Percentiles rank a stretch among this genome's conserved stretches.
Evolutionary conservation across 1,140 invertebrate genomes (phyloP).

Genomic region (Drosophila prosaltans): DNA sequence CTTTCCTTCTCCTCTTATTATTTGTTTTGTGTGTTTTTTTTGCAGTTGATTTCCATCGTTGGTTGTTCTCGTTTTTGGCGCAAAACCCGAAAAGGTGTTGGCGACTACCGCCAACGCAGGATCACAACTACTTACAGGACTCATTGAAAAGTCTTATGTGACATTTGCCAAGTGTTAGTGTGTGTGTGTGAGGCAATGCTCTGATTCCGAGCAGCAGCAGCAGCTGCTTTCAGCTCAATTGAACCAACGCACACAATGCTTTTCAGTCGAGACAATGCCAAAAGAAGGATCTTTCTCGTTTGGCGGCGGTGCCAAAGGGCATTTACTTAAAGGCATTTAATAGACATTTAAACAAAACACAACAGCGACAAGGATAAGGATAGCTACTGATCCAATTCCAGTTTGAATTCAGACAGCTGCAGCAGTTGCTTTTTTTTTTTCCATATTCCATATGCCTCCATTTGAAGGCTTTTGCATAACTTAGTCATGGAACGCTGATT

Average conservation of each 20-base stretch:
- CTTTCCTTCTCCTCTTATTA: slow-evolving; percentile 30
- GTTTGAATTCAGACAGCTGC: slow-evolving; percentile 21
- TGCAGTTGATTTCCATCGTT: slow-evolving; percentile 31
- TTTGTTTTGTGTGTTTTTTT: slow-evolving; percentile 40
- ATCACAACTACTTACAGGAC: slow-evolving; percentile 3
- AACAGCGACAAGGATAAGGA: not conserved
- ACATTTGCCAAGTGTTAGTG: slow-evolving; percentile 46
- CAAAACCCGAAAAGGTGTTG: slow-evolving; percentile 46
- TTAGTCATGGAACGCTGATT: slow-evolving; percentile 53
- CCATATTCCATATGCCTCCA: slow-evolving; percentile 30
- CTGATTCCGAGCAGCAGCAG: slow-evolving; percentile 53
- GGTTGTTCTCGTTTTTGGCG: slow-evolving; percentile 45
- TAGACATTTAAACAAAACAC: slow-evolving; percentile 44
- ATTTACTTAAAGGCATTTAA: slow-evolving; percentile 56
- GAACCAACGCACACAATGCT: slow-evolving; percentile 30
- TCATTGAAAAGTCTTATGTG: slow-evolving; percentile 42
- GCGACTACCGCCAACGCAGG: slow-evolving; percentile 27
- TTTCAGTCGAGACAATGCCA: slow-evolving; percentile 30
- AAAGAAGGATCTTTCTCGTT: slow-evolving; percentile 2
- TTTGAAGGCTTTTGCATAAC: slow-evolving; percentile 53
- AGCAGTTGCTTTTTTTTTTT: not conserved
- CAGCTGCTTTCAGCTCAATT: slow-evolving; percentile 39
- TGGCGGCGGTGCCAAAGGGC: not conserved
- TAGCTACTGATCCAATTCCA: slow-evolving; percentile 18
- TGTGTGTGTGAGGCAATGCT: slow-evolving; percentile 6